Conservation (phyloP, 2,888 invertebrate species). For the Celastrina argiolus region DNA sequence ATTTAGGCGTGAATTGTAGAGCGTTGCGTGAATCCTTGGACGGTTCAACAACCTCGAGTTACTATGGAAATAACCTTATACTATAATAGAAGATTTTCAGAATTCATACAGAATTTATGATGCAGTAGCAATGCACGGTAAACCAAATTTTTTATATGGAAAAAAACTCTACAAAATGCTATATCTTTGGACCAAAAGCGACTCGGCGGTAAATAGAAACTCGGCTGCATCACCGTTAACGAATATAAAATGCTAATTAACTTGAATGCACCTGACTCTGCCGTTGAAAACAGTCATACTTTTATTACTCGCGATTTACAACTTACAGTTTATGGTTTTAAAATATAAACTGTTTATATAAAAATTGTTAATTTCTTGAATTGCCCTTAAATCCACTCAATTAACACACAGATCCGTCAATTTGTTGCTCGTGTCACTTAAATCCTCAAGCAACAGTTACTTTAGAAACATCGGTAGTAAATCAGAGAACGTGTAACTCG, state of each 20-base stretch:
- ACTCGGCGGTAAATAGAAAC: slow-evolving; percentile 15
- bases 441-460: too few species aligned
- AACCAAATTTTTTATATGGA: neutral
- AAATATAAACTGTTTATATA: neutral
- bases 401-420: neutral
- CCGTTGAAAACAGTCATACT: slow-evolving; percentile 34
- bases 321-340: neutral
- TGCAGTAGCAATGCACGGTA: neutral
- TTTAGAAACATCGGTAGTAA: too few species aligned
- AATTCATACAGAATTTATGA: neutral
- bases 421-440: neutral
- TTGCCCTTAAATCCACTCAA: neutral
- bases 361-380: neutral
- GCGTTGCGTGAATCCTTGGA: neutral
- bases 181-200: neutral
- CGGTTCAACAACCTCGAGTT: neutral
- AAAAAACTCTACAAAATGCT: neutral
- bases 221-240: slow-evolving; percentile 53
- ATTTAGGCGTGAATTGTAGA: neutral
- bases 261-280: slow-evolving; percentile 44
- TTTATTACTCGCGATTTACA: neutral
- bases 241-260: slow-evolving; percentile 66
- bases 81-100: too few species aligned
- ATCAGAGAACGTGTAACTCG: too few species aligned
- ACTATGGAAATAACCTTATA: neutral